phyloP scores from a whole-genome alignment of 2,113 vertebrate genomes.

The Gallinago media region DNA sequence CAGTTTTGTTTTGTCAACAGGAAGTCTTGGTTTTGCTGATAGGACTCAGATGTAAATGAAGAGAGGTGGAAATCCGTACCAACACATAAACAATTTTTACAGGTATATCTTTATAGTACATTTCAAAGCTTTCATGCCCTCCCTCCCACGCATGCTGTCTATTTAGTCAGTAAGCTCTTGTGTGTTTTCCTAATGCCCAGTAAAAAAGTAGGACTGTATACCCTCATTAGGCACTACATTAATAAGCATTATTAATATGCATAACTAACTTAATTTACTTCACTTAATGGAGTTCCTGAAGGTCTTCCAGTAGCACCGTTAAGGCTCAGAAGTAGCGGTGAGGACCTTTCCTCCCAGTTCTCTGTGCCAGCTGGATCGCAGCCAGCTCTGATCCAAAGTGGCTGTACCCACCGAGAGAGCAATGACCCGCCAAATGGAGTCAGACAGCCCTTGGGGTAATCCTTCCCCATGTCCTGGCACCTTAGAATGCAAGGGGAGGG shows the following conservation, averaged over 20 bases:
- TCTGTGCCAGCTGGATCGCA: not conserved
- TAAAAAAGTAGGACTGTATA: not conserved
- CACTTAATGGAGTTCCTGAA: not conserved
- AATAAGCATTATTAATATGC: not conserved
- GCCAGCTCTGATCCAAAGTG: not conserved
- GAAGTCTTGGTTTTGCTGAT: not conserved
- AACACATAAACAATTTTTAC: not conserved
- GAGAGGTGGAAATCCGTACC: not conserved
- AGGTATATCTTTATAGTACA: not conserved
- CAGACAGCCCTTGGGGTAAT: not conserved
- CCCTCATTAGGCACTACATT: not conserved
- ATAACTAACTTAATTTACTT: conserved; percentile 19
- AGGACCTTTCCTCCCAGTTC: not conserved
- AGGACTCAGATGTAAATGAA: not conserved
- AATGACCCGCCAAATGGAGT: not conserved
- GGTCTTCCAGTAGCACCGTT: not conserved
- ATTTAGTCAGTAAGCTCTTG: not conserved
- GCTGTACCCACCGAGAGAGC: not conserved
- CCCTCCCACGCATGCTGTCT: not conserved
- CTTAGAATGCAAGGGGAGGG: fast-evolving
- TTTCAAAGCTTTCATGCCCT: not conserved
- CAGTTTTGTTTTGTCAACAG: not conserved
- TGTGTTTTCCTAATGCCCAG: not conserved
- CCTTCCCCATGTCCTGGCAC: not conserved
- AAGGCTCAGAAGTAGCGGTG: not conserved